These are phyloP conservation scores for Anneissia japonica DNA, from an alignment of 35 echinoderm and acorn worm species.

Conservation along the genomic window DNA sequence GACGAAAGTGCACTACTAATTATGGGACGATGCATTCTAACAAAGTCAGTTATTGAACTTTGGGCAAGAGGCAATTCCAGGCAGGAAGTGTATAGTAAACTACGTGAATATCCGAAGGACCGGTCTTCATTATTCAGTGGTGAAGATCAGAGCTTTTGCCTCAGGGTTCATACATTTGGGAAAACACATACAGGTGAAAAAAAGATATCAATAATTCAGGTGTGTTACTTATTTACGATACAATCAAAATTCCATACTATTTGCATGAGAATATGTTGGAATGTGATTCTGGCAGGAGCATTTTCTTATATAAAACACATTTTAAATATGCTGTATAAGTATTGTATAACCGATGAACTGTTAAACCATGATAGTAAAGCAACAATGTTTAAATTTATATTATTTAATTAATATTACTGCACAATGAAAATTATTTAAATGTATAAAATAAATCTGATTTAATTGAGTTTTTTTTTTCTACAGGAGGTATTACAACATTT, in stretches of 20 bases:
- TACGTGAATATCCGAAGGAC: slow-evolving; percentile 21
- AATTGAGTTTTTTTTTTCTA: neutral
- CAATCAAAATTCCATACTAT: neutral
- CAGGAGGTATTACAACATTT: slow-evolving; percentile 26
- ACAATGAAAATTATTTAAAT: neutral
- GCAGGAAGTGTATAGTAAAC: slow-evolving; percentile 31
- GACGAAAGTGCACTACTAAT: slow-evolving; percentile 37
- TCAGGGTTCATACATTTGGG: slow-evolving; percentile 62
- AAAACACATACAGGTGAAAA: slow-evolving; percentile 51
- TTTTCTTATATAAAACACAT: neutral
- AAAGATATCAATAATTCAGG: slow-evolving; percentile 63
- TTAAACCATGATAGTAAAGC: too few species aligned
- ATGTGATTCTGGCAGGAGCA: too few species aligned
- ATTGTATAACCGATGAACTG: neutral
- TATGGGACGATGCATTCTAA: slow-evolving; percentile 71
- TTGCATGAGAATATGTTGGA: neutral
- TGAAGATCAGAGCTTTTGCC: slow-evolving; percentile 56
- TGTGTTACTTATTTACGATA: neutral
- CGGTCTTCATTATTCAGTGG: slow-evolving; percentile 26
- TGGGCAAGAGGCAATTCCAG: slow-evolving; percentile 63
- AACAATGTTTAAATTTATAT: too few species aligned
- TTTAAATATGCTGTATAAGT: neutral
- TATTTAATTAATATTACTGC: neutral
- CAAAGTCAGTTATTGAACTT: slow-evolving; percentile 58
- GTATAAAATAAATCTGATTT: neutral